A percentile compares a stretch with the other conserved stretches of the same genome.
These are phyloP conservation scores for Leistus spinibarbis DNA, from an alignment of 2,888 invertebrate genomes.

Conservation along the genomic window DNA sequence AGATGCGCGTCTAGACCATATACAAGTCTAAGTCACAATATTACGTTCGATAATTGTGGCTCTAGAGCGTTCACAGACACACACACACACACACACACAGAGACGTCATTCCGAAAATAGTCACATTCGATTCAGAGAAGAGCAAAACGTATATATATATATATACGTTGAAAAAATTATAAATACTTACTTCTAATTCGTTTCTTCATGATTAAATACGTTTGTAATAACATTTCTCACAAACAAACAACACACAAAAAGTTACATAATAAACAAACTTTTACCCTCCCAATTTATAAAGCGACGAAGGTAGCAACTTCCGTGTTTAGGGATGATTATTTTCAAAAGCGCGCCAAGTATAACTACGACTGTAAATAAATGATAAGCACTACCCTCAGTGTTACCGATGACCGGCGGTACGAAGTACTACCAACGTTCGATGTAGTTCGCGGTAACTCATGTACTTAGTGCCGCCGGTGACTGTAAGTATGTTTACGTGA, in stretches of 20 bases:
- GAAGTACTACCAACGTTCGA: background rate
- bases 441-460: conserved; percentile 7
- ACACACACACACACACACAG: too few relatives aligned
- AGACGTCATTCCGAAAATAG: too few relatives aligned
- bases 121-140: too few relatives aligned
- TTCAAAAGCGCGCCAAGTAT: background rate
- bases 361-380: background rate
- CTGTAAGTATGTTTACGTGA: conserved; percentile 16
- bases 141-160: too few relatives aligned
- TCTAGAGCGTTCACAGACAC: too few relatives aligned
- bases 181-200: background rate
- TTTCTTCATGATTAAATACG: background rate
- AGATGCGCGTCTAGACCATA: too few relatives aligned
- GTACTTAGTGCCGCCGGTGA: conserved; percentile 11
- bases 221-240: background rate
- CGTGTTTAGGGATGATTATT: background rate
- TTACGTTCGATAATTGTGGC: too few relatives aligned
- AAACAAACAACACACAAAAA: background rate
- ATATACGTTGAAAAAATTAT: too few relatives aligned
- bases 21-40: too few relatives aligned
- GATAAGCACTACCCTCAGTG: background rate
- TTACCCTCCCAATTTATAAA: background rate
- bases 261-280: background rate
- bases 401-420: background rate
- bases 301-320: background rate